phyloP scores from a whole-genome alignment of 2,888 invertebrate species.

The Norana najaformis region DNA sequence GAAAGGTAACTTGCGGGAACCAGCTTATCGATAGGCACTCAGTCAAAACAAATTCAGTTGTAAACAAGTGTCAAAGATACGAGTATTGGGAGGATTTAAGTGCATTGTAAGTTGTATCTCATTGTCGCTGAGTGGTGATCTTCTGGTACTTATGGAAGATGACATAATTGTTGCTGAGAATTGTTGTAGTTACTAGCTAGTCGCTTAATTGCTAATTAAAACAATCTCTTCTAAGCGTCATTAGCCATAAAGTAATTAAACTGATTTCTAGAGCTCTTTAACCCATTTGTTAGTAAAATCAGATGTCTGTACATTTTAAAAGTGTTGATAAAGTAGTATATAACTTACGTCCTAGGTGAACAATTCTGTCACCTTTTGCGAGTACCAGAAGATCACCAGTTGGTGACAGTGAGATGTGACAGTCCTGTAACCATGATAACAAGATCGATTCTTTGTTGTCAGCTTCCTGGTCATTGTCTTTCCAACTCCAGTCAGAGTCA shows the following conservation, averaged over 20 bases:
- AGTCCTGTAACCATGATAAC: slow-evolving; percentile 72
- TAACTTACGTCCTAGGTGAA: slow-evolving; percentile 69
- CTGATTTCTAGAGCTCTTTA: not conserved
- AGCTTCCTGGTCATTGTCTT: slow-evolving; percentile 48
- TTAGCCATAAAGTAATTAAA: not conserved
- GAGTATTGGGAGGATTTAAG: no score
- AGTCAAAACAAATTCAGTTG: no score
- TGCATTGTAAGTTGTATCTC: no score
- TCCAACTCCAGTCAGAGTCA: slow-evolving; percentile 58
- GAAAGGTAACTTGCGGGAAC: no score
- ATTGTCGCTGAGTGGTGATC: no score
- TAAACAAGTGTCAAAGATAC: no score
- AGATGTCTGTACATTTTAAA: not conserved
- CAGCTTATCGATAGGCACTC: no score
- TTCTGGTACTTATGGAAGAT: no score
- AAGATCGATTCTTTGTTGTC: slow-evolving; percentile 46
- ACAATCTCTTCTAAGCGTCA: not conserved
- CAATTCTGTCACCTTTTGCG: slow-evolving; percentile 71
- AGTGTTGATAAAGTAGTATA: not conserved
- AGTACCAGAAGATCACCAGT: slow-evolving; percentile 74
- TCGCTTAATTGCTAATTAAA: not conserved
- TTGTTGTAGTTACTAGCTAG: not conserved
- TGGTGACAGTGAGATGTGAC: slow-evolving; percentile 72
- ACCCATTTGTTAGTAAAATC: not conserved
- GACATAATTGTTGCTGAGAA: no score